phyloP scores from a whole-genome alignment of 2,888 invertebrate species.

The Scaptomyza flava region DNA sequence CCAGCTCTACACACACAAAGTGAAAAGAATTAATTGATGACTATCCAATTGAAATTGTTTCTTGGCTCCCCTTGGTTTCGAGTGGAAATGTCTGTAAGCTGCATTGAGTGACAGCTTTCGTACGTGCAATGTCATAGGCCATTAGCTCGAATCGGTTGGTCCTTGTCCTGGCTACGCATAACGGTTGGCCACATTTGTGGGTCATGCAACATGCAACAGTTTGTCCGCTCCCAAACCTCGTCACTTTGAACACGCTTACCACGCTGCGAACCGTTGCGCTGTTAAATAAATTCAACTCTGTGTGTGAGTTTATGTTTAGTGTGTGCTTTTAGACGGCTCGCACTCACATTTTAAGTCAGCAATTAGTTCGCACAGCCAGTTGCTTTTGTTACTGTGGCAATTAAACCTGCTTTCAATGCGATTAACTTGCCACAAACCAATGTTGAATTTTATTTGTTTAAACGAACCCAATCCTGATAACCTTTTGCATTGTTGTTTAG shows the following conservation, averaged over 20 bases:
- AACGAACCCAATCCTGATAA: not conserved
- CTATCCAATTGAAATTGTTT: conserved; percentile 4
- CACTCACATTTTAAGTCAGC: conserved; percentile 28
- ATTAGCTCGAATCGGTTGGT: conserved; percentile 14
- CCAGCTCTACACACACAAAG: not conserved
- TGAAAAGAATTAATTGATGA: conserved; percentile 44
- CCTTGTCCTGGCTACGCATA: conserved; percentile 26
- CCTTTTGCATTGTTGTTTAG: not conserved
- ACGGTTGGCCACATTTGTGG: conserved; percentile 61
- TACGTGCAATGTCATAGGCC: conserved; percentile 61
- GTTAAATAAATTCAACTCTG: conserved; percentile 40
- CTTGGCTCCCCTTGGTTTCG: conserved; percentile 1
- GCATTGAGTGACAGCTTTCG: conserved; percentile 43
- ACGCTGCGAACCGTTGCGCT: conserved; percentile 8
- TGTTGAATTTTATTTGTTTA: not conserved
- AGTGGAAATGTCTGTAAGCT: conserved; percentile 4
- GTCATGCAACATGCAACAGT: conserved; percentile 66
- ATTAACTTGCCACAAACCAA: conserved; percentile 11
- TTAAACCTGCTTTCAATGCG: conserved; percentile 54
- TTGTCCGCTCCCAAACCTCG: conserved; percentile 33
- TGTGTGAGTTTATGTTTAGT: conserved; percentile 3
- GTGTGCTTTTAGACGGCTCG: conserved; percentile 13
- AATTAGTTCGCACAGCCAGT: conserved; percentile 46
- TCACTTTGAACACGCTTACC: conserved; percentile 16
- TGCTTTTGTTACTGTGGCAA: conserved; percentile 68